Evolutionary conservation across 2,113 vertebrate species (phyloP).

Genomic region (Nothoprocta pentlandii): DNA sequence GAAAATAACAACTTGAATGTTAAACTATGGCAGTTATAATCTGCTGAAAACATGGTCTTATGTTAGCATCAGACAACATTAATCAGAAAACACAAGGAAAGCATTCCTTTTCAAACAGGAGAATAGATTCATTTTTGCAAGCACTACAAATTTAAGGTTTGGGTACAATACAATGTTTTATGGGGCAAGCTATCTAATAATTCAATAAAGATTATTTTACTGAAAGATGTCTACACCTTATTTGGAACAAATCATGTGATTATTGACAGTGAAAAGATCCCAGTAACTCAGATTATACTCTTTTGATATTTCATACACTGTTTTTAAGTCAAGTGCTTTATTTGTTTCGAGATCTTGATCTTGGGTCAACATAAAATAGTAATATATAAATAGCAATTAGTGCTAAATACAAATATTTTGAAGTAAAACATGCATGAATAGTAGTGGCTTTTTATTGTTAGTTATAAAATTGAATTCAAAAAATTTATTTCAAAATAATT

Average conservation of each 20-base stretch:
- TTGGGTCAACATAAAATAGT: background rate
- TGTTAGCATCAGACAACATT: background rate
- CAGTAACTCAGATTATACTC: accelerated
- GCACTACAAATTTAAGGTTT: background rate
- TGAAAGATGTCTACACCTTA: background rate
- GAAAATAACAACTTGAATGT: background rate
- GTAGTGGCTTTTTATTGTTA: background rate
- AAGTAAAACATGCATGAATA: background rate
- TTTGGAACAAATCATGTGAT: background rate
- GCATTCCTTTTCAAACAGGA: background rate
- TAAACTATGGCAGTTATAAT: background rate
- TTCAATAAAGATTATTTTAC: background rate
- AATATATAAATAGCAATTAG: background rate
- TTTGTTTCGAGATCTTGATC: background rate
- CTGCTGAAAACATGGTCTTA: background rate
- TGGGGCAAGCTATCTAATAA: background rate
- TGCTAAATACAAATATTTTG: background rate
- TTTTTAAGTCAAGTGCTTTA: background rate
- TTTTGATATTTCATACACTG: background rate
- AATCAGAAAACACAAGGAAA: background rate
- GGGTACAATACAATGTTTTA: background rate
- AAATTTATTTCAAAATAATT: background rate
- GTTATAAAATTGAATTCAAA: background rate
- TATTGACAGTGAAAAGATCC: accelerated
- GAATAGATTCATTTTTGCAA: background rate